Conservation (phyloP, 2,797 vertebrate species). For the Notamacropus eugenii region DNA sequence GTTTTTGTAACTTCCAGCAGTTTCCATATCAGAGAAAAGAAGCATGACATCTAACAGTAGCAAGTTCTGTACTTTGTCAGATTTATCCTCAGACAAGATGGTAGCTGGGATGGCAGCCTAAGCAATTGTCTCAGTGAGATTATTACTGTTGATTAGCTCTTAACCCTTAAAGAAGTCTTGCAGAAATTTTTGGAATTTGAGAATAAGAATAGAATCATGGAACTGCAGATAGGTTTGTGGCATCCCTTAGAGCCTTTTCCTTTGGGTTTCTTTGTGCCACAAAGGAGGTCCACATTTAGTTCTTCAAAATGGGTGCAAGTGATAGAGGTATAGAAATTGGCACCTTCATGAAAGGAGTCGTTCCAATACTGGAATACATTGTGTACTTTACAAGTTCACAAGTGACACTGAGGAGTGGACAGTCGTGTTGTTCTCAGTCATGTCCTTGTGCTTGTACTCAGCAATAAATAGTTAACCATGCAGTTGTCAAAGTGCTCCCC, state of each 20-base stretch:
- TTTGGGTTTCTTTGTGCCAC: background rate
- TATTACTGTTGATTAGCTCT: no score
- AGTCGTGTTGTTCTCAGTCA: background rate
- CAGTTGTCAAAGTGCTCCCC: no score
- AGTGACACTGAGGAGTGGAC: background rate
- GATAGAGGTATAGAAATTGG: background rate
- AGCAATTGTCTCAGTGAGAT: background rate
- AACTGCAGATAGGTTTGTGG: background rate
- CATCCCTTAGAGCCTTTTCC: background rate
- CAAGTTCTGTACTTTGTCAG: background rate
- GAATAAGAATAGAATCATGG: background rate
- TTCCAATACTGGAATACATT: background rate
- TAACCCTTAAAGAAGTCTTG: no score
- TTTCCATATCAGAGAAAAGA: background rate
- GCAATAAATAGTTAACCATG: no score
- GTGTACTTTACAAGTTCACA: background rate
- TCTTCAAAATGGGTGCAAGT: background rate
- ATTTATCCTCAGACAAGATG: background rate
- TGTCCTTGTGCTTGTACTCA: background rate
- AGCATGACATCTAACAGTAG: background rate
- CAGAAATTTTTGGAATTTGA: background rate
- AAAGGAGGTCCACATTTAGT: background rate
- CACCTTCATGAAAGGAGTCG: background rate
- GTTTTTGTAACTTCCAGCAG: background rate
- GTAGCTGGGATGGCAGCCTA: background rate